These are phyloP conservation scores for Gallinago media DNA, from an alignment of 2,113 vertebrate genomes.

Conservation along the genomic window DNA sequence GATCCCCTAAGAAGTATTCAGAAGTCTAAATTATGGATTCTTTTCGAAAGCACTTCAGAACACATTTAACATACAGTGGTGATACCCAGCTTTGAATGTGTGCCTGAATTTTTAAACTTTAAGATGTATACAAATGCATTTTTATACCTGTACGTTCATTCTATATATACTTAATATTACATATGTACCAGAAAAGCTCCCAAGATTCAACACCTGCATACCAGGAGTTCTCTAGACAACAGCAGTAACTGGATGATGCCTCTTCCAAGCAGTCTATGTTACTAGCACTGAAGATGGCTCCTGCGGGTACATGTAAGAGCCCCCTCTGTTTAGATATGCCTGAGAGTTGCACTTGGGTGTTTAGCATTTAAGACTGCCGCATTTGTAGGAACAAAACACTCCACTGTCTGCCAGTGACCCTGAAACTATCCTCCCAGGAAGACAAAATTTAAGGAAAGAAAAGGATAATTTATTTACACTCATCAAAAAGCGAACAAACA, in stretches of 20 bases:
- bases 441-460: background rate
- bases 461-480: background rate
- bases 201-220: background rate
- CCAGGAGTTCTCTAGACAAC: background rate
- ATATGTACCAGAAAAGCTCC: background rate
- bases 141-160: background rate
- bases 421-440: background rate
- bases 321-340: background rate
- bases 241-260: background rate
- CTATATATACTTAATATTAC: background rate
- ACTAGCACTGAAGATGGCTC: background rate
- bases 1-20: background rate
- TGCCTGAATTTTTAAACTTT: background rate
- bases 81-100: background rate
- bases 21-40: background rate
- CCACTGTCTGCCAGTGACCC: background rate
- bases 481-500: background rate
- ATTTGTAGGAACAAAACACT: background rate
- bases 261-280: background rate
- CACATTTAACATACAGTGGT: background rate
- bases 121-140: background rate
- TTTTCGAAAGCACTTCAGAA: background rate
- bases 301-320: background rate
- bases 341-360: background rate
- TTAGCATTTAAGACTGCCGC: background rate